Percentiles rank a stretch among this genome's conserved stretches.
Evolutionary conservation across 2,888 invertebrate species (phyloP).

Genomic region (Perithous albicinctus): DNA sequence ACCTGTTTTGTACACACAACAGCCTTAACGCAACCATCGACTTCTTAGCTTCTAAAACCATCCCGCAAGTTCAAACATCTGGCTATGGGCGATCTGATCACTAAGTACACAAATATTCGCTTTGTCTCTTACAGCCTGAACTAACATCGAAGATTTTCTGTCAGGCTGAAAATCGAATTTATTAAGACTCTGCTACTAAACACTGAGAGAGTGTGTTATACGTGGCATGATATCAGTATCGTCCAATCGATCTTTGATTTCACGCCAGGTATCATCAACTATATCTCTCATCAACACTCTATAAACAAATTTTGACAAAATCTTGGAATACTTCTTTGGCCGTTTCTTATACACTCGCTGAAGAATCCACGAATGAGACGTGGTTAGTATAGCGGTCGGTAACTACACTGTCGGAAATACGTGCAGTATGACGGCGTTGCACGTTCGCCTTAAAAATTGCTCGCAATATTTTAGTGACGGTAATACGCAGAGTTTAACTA

Average conservation of each 20-base stretch:
- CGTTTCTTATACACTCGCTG: not conserved
- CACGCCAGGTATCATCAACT: conserved; percentile 13
- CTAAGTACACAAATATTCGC: conserved; percentile 40
- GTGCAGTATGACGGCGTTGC: conserved; percentile 51
- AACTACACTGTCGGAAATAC: not conserved
- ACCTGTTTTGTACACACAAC: conserved; percentile 28
- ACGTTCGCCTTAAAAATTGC: conserved; percentile 80
- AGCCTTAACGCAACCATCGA: conserved; percentile 21
- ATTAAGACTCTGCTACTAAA: not conserved
- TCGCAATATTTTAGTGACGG: conserved; percentile 79
- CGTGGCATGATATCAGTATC: no score
- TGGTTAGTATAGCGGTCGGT: not conserved
- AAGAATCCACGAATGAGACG: conserved; percentile 12
- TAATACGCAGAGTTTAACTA: conserved; percentile 81
- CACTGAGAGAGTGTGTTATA: not conserved
- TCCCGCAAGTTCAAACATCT: conserved; percentile 50
- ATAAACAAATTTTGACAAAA: conserved; percentile 24
- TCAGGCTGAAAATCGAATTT: not conserved
- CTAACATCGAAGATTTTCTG: not conserved
- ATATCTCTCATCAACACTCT: not conserved
- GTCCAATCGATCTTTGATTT: conserved; percentile 64
- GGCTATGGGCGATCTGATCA: conserved; percentile 58
- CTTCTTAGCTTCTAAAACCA: conserved; percentile 30
- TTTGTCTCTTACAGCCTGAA: conserved; percentile 11
- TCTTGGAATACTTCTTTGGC: conserved; percentile 3